Evolutionary conservation across 2,888 invertebrate genomes (phyloP).

Genomic region (Acronicta psi): DNA sequence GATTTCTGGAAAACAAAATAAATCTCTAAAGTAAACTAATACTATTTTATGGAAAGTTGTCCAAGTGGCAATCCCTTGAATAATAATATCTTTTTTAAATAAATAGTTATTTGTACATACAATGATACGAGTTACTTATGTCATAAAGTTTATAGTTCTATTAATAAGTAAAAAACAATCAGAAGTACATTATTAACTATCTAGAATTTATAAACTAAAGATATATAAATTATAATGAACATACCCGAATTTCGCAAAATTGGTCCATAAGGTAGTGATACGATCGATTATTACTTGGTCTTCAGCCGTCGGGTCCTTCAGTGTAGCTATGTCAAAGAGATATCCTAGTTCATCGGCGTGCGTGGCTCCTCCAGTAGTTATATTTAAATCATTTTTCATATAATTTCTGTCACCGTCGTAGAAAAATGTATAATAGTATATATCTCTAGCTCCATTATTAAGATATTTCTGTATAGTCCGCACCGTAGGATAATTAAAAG

Average conservation of each 20-base stretch:
- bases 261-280: slow-evolving; percentile 66
- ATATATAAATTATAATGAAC: slow-evolving; percentile 7
- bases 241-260: slow-evolving; percentile 68
- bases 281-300: slow-evolving; percentile 64
- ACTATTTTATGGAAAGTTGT: no score
- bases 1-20: slow-evolving; percentile 59
- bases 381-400: slow-evolving; percentile 55
- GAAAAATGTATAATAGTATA: slow-evolving; percentile 69
- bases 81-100: no score
- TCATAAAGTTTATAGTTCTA: no score
- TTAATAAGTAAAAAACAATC: no score
- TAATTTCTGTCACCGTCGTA: slow-evolving; percentile 68
- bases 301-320: slow-evolving; percentile 48
- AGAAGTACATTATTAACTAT: no score
- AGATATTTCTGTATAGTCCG: slow-evolving; percentile 63
- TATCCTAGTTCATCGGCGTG: slow-evolving; percentile 67
- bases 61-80: no score
- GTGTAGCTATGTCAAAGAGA: slow-evolving; percentile 60
- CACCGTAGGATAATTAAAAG: slow-evolving; percentile 58
- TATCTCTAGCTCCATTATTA: slow-evolving; percentile 49
- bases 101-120: no score
- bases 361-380: slow-evolving; percentile 56
- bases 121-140: no score
- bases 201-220: no score
- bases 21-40: background rate